phyloP scores from a whole-genome alignment of 1,140 invertebrate species.

The Drosophila aff. region DNA sequence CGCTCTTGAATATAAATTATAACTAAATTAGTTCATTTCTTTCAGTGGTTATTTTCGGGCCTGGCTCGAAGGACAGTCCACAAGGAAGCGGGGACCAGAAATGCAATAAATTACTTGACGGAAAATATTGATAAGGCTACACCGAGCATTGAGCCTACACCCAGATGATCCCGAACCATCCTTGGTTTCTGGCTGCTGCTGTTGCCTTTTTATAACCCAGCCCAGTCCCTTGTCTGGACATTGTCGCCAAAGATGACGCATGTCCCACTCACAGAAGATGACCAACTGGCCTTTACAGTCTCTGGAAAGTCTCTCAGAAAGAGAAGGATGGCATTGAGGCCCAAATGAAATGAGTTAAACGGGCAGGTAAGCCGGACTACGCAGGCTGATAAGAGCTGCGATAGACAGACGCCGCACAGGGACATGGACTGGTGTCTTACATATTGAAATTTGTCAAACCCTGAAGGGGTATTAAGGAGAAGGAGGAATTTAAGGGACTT shows the following conservation, averaged over 20 bases:
- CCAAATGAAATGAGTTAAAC: slow-evolving; percentile 77
- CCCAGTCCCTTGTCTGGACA: slow-evolving; percentile 45
- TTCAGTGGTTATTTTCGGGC: neutral
- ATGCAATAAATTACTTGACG: slow-evolving; percentile 84
- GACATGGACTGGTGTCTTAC: slow-evolving; percentile 4
- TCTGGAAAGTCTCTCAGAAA: neutral
- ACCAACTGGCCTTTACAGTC: slow-evolving; percentile 29
- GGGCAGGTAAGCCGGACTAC: slow-evolving; percentile 62
- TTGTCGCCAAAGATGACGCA: slow-evolving; percentile 80
- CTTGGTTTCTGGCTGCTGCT: slow-evolving; percentile 39
- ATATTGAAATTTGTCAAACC: slow-evolving; percentile 29
- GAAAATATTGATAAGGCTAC: slow-evolving; percentile 83
- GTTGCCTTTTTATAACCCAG: slow-evolving; percentile 58
- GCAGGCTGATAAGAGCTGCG: slow-evolving; percentile 51
- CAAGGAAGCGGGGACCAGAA: slow-evolving; percentile 59
- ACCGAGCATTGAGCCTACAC: slow-evolving; percentile 51
- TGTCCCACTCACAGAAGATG: slow-evolving; percentile 45
- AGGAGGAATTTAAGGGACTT: neutral
- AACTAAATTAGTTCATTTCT: neutral
- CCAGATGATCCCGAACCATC: slow-evolving; percentile 51
- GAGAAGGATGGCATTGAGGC: neutral
- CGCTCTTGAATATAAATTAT: no score
- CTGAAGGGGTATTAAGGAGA: neutral
- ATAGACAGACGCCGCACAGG: slow-evolving; percentile 11
- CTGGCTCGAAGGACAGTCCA: slow-evolving; percentile 41